Conservation (phyloP, 2,797 vertebrate genomes). For the Catostomus latipinnis region DNA sequence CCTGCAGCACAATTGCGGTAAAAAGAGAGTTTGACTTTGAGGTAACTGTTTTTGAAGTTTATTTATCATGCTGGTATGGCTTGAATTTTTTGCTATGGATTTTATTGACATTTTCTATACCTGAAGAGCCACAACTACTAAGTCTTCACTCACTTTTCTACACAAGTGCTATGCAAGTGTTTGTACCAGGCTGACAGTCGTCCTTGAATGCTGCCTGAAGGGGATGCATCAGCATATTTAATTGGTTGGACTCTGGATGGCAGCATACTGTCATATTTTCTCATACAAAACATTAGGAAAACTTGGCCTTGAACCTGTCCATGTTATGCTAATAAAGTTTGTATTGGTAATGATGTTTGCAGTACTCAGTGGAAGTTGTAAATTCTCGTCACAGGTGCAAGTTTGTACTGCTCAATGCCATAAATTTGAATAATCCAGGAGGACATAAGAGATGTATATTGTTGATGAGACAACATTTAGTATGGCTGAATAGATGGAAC, state of each 20-base stretch:
- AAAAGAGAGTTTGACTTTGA: not conserved
- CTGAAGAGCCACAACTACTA: not conserved
- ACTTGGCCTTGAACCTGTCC: slow-evolving; percentile 32
- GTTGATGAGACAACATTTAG: not conserved
- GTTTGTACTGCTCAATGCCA: not conserved
- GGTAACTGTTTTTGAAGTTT: not conserved
- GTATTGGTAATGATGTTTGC: slow-evolving; percentile 23
- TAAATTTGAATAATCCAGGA: not conserved
- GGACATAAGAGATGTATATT: slow-evolving; percentile 1
- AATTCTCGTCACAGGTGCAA: not conserved
- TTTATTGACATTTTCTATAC: not conserved
- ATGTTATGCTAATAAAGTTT: slow-evolving; percentile 38
- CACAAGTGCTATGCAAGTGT: not conserved
- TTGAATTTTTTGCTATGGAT: not conserved
- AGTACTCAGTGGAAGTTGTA: slow-evolving; percentile 5
- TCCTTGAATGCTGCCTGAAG: slow-evolving; percentile 41
- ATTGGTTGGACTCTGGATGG: slow-evolving; percentile 34
- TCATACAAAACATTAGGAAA: slow-evolving; percentile 46
- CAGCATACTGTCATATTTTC: slow-evolving; percentile 34
- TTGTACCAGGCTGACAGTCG: slow-evolving; percentile 5
- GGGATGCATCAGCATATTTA: slow-evolving; percentile 34
- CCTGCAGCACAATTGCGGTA: not conserved
- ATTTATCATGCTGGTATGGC: not conserved
- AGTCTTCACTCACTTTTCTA: not conserved
- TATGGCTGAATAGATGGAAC: not conserved